Percentiles rank a stretch among this genome's conserved stretches.
Conservation (phyloP, 37 sponge, comb jelly and placozoan genomes). For the Theonella swinhoei region DNA sequence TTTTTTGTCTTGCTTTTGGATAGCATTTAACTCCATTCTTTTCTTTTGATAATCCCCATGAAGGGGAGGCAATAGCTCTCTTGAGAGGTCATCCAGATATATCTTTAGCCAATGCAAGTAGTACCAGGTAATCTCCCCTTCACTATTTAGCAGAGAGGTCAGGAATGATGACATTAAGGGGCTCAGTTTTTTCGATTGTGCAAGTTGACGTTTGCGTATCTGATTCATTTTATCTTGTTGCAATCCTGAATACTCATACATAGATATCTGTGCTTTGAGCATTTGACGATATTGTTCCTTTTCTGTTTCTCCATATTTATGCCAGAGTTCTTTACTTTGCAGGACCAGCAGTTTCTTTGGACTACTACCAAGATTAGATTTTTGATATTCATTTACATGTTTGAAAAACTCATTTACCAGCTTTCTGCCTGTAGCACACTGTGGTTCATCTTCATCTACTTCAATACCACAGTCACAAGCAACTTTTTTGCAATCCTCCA, state of each 20-base stretch:
- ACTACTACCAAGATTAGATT: not conserved
- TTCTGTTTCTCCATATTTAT: constrained; percentile 9
- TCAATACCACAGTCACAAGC: constrained; percentile 9
- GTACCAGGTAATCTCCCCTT: too few relatives aligned
- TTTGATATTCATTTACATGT: not conserved
- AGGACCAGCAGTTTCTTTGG: constrained; percentile 29
- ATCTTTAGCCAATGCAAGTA: constrained; percentile 8
- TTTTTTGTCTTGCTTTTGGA: not conserved
- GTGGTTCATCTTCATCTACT: constrained; percentile 17
- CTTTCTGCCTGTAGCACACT: not conserved
- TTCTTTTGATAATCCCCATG: not conserved
- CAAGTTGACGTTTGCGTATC: constrained; percentile 8
- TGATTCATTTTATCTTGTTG: not conserved
- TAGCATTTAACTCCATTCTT: too few relatives aligned
- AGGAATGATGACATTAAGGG: constrained; percentile 3
- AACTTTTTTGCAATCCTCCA: not conserved
- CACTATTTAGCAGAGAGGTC: too few relatives aligned
- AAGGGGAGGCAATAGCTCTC: not conserved
- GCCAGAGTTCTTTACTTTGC: constrained; percentile 26
- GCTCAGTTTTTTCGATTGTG: not conserved
- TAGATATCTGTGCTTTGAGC: not conserved
- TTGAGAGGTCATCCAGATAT: constrained; percentile 11
- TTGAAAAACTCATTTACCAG: constrained; percentile 6
- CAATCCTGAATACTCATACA: not conserved
- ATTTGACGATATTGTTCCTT: constrained; percentile 10